Evolutionary conservation across 1,140 invertebrate species (phyloP), one percentile per base, ranked within the genome.

Genomic region (Pogonus chalceus): DNA sequence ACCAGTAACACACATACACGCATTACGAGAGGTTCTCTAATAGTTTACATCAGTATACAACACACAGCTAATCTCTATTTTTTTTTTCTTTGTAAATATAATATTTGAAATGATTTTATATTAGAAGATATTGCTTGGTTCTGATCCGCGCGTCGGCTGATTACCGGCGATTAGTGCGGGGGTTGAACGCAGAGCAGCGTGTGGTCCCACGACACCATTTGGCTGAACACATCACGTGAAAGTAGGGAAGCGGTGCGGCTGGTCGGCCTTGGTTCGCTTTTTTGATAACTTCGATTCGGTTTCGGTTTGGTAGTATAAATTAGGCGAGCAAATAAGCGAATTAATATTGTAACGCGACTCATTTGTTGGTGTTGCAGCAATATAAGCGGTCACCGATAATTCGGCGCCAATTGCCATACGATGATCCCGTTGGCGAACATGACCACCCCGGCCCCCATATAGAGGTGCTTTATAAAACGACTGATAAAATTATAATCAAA

Each of bases 401-500:
- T n/a, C n/a, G n/a, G n/a, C n/a, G n/a, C n/a, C n/a, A n/a, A n/a
- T n/a, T 43, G 37, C 9, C 18, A 18, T 12, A 43, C 18, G 37
- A n/a, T 16, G 37, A 43, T 9, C 18, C 37, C 37, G 18, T 7
- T 18, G 37, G 18, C n/a, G n/a, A n/a, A n/a, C n/a, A n/a, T n/a
- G n/a, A n/a, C n/a, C n/a, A n/a, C n/a, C n/a, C n/a, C n/a, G n/a
- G n/a, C n/a, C n/a, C n/a, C n/a, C n/a, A n/a, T n/a, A n/a, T n/a
- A n/a, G n/a, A n/a, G n/a, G n/a, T n/a, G n/a, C 37, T 43, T 43
- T 43, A 43, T 43, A 57, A 55, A 51, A 53, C 65, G 58, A 69
- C 62, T 56, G 78, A 75, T 69, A 87, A 77, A 74, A 85, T 73
- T 68, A 85, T 79, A 76, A 84, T 79, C 74, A 87, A 78, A 77